Percentiles rank a stretch among this genome's conserved stretches.
Evolutionary conservation across 1,140 invertebrate genomes (phyloP).

Genomic region (Pachyrhynchus sulphureomaculatus): DNA sequence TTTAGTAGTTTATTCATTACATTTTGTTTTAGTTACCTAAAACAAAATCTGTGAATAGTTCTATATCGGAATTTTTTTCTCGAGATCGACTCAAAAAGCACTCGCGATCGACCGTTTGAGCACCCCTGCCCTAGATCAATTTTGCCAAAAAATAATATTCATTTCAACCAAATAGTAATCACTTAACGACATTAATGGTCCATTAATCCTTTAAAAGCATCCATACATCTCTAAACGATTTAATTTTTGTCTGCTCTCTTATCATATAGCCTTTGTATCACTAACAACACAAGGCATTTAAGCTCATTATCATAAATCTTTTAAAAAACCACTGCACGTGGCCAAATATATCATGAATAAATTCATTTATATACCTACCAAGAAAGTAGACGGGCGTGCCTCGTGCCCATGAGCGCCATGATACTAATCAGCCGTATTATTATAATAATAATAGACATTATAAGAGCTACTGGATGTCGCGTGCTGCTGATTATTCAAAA

Average conservation of each 20-base stretch:
- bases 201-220: conserved; percentile 1
- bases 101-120: no score
- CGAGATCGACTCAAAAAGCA: no score
- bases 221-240: background rate
- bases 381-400: background rate
- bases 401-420: background rate
- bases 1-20: no score
- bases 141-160: no score
- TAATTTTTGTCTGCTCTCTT: background rate
- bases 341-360: background rate
- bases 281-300: background rate
- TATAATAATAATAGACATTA: conserved; percentile 16
- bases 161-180: no score
- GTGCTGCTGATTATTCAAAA: background rate
- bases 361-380: background rate
- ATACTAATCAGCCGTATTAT: conserved; percentile 12
- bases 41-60: no score
- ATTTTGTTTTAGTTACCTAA: no score
- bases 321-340: background rate
- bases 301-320: background rate
- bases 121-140: no score
- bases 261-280: background rate
- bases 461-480: conserved; percentile 1
- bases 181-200: background rate
- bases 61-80: no score